Percentiles rank a stretch among this genome's conserved stretches.
phyloP scores from a whole-genome alignment of 2,797 vertebrate species.

The Takifugu ocellatus region DNA sequence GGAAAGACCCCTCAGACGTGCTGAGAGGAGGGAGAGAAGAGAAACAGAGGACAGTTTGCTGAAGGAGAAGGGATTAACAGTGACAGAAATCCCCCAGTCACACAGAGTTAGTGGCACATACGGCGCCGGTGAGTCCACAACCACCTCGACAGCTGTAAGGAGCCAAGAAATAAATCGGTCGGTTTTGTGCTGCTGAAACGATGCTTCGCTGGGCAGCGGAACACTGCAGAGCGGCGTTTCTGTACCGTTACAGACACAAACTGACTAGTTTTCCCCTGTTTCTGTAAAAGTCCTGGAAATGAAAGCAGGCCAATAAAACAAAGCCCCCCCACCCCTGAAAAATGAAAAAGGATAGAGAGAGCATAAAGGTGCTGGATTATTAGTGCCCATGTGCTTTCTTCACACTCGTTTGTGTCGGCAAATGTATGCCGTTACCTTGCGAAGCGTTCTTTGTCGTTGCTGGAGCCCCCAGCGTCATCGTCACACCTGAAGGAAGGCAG shows the following conservation, averaged over 20 bases:
- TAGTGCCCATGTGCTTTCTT: conserved; percentile 2
- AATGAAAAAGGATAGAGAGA: conserved; percentile 7
- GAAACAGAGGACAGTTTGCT: conserved; percentile 64
- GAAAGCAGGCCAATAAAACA: conserved; percentile 83
- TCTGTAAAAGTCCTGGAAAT: conserved; percentile 89
- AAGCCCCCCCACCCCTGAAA: conserved; percentile 28
- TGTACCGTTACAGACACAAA: conserved; percentile 43
- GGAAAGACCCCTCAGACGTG: conserved; percentile 50
- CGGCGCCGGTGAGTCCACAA: conserved; percentile 27
- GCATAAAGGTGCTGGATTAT: neutral
- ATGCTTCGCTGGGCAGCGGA: conserved; percentile 27
- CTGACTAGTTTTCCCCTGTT: conserved; percentile 85
- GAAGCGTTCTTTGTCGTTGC: conserved; percentile 94
- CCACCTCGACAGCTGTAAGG: conserved; percentile 18
- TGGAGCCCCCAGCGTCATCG: conserved; percentile 83
- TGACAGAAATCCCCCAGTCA: conserved; percentile 31
- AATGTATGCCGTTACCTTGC: conserved; percentile 85
- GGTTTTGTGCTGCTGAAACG: conserved; percentile 25
- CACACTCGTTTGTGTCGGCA: neutral
- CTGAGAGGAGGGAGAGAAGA: conserved; percentile 63
- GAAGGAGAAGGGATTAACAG: conserved; percentile 54
- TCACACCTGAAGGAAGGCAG: conserved; percentile 80
- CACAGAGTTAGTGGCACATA: conserved; percentile 51
- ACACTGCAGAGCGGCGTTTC: conserved; percentile 45
- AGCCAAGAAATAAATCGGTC: conserved; percentile 21